Evolutionary conservation across 2,888 invertebrate genomes (phyloP).

Genomic region (Julus scanicus): DNA sequence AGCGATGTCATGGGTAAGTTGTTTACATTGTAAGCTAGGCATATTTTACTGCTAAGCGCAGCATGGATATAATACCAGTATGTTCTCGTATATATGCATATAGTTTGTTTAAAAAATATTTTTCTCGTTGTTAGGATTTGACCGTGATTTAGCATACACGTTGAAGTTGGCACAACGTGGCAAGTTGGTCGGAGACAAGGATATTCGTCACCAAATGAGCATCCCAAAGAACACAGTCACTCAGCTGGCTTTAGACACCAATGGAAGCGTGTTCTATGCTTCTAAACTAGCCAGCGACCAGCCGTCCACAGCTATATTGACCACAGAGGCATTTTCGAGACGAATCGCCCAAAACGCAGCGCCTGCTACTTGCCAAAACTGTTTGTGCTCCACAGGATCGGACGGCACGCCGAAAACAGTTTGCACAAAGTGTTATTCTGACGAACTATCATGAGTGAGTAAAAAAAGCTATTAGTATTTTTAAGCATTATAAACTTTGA

Average conservation of each 20-base stretch:
- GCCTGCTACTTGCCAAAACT: constrained; percentile 53
- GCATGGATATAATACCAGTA: no score
- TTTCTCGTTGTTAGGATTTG: constrained; percentile 62
- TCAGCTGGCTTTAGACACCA: constrained; percentile 66
- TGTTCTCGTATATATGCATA: no score
- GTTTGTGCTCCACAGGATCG: constrained; percentile 37
- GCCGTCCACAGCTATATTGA: constrained; percentile 63
- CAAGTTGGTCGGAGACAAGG: constrained; percentile 62
- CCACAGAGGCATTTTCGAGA: constrained; percentile 65
- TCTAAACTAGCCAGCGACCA: constrained; percentile 62
- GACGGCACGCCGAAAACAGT: constrained; percentile 23
- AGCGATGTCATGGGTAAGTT: constrained; percentile 58
- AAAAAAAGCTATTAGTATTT: neutral
- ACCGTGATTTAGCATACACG: constrained; percentile 65
- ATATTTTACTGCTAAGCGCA: neutral
- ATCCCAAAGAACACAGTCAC: constrained; percentile 66
- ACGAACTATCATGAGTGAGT: constrained; percentile 38
- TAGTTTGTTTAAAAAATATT: constrained; percentile 21
- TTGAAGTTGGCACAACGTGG: constrained; percentile 61
- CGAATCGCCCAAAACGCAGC: constrained; percentile 49
- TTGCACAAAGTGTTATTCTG: constrained; percentile 48
- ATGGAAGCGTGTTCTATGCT: constrained; percentile 66
- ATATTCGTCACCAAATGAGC: constrained; percentile 63
- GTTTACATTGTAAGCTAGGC: neutral
- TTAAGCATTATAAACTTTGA: neutral